Evolutionary conservation across 2,888 invertebrate species (phyloP).

Genomic region (Elgonia sp.): DNA sequence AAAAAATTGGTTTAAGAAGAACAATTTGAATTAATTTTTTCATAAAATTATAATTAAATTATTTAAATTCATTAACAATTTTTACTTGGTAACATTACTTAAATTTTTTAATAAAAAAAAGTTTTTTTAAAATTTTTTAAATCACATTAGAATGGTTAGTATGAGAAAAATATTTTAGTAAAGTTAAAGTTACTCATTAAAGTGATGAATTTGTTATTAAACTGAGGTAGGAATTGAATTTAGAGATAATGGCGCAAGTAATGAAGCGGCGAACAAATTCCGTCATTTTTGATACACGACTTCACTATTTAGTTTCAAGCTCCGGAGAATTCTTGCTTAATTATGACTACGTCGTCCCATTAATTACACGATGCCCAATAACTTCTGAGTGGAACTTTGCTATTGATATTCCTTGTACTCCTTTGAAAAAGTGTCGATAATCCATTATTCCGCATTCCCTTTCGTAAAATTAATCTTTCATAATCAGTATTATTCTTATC

Average conservation of each 20-base stretch:
- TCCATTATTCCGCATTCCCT: conserved; percentile 18
- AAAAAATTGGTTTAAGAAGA: too few species aligned
- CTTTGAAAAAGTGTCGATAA: conserved; percentile 51
- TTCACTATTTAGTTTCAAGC: conserved; percentile 37
- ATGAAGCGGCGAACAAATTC: conserved; percentile 50
- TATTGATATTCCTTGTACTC: conserved; percentile 46
- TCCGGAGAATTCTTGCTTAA: conserved; percentile 59
- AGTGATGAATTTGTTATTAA: conserved; percentile 40
- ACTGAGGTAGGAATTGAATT: conserved; percentile 29
- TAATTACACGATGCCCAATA: conserved; percentile 58
- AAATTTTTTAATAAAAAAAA: too few species aligned
- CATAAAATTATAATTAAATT: too few species aligned
- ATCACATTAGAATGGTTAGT: too few species aligned
- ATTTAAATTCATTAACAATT: too few species aligned
- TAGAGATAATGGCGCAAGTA: conserved; percentile 52
- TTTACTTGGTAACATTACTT: too few species aligned
- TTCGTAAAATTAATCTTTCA: conserved; percentile 26
- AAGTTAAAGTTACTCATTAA: conserved; percentile 35
- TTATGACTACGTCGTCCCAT: conserved; percentile 63
- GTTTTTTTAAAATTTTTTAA: too few species aligned
- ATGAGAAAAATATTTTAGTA: background rate
- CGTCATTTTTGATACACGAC: conserved; percentile 55
- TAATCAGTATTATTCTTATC: conserved; percentile 37
- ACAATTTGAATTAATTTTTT: too few species aligned
- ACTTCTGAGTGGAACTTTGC: conserved; percentile 28